Conservation (phyloP, 1,140 invertebrate genomes). For the Euglossa dilemma region DNA sequence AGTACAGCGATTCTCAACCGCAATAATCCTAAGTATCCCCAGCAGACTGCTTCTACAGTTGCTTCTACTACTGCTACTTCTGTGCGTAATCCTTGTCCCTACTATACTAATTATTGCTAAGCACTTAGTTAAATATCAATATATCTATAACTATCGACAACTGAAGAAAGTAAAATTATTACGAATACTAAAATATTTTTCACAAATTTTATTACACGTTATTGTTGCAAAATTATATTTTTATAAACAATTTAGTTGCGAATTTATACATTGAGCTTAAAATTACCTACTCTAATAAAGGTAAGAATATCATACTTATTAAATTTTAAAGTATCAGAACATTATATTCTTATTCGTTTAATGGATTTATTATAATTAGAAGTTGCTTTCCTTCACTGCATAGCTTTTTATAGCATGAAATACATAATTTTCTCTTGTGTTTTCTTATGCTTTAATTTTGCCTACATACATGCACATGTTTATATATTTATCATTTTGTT, state of each 20-base stretch:
- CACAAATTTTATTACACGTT: constrained; percentile 15
- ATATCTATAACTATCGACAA: background rate
- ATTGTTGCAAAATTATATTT: constrained; percentile 10
- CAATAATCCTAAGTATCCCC: constrained; percentile 68
- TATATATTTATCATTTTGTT: constrained; percentile 59
- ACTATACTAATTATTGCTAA: constrained; percentile 42
- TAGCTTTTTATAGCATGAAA: constrained; percentile 45
- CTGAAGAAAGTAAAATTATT: constrained; percentile 2
- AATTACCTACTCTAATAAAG: constrained; percentile 32
- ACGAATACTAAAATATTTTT: background rate
- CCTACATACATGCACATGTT: constrained; percentile 35
- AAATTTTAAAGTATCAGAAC: background rate
- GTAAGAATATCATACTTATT: constrained; percentile 25
- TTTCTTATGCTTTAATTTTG: constrained; percentile 51
- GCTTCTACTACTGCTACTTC: constrained; percentile 63
- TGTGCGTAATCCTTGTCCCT: constrained; percentile 70
- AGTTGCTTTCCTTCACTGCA: constrained; percentile 24
- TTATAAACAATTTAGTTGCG: constrained; percentile 18
- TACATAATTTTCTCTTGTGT: constrained; percentile 40
- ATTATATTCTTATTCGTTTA: background rate
- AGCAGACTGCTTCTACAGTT: constrained; percentile 60
- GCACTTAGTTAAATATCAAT: constrained; percentile 20
- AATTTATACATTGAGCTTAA: constrained; percentile 33
- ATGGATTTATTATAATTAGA: background rate
- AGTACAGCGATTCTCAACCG: constrained; percentile 78